phyloP scores from a whole-genome alignment of 2,888 invertebrate species.

The Clivina fossor region DNA sequence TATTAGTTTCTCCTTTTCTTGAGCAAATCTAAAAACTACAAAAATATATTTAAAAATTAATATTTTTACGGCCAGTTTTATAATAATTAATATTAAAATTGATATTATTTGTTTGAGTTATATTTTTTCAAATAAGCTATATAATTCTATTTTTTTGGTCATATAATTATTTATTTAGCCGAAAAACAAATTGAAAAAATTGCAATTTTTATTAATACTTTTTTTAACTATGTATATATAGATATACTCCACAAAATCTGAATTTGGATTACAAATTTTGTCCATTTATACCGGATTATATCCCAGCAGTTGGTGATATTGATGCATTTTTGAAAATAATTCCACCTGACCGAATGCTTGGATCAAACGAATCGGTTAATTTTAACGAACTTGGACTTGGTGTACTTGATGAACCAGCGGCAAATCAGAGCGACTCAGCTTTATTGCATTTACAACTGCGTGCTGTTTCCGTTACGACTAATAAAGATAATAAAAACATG shows the following conservation, averaged over 20 bases:
- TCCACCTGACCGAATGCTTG: slow-evolving; percentile 68
- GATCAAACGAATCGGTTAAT: slow-evolving; percentile 44
- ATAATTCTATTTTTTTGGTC: too few species aligned
- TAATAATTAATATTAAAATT: too few species aligned
- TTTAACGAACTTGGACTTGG: slow-evolving; percentile 62
- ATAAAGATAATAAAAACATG: slow-evolving; percentile 42
- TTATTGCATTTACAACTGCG: slow-evolving; percentile 88
- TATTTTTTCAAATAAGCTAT: too few species aligned
- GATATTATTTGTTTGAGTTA: too few species aligned
- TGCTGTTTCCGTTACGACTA: slow-evolving; percentile 62
- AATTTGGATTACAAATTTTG: slow-evolving; percentile 87
- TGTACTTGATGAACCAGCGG: slow-evolving; percentile 93
- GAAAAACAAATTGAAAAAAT: too few species aligned
- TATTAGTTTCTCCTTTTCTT: too few species aligned
- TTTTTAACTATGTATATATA: slow-evolving; percentile 49
- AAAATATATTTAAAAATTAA: slow-evolving; percentile 2
- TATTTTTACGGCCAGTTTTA: too few species aligned
- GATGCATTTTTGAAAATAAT: slow-evolving; percentile 96
- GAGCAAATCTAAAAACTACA: too few species aligned
- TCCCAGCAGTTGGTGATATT: slow-evolving; percentile 97
- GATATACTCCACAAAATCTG: slow-evolving; percentile 90
- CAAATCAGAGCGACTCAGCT: slow-evolving; percentile 94
- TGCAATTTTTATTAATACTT: slow-evolving; percentile 4
- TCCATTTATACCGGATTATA: slow-evolving; percentile 95
- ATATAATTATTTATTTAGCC: too few species aligned